These are phyloP conservation scores for Oryzias curvinotus DNA, from an alignment of 2,113 vertebrate species.

Conservation along the genomic window DNA sequence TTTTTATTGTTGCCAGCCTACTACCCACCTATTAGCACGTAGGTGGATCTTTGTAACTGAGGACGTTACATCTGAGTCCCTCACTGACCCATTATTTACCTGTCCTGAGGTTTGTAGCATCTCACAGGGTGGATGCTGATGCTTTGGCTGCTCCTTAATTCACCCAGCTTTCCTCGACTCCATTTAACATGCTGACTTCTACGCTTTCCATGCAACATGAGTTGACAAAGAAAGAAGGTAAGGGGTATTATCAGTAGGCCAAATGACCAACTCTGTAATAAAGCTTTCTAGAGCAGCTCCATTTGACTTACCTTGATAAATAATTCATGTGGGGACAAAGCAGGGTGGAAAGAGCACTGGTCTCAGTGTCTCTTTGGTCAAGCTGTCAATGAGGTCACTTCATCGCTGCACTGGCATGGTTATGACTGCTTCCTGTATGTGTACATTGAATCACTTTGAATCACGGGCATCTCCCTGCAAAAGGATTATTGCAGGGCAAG, in stretches of 20 bases:
- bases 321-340: conserved; percentile 77
- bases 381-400: conserved; percentile 29
- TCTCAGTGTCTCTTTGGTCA: conserved; percentile 55
- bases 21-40: too few relatives aligned
- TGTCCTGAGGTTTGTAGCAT: conserved; percentile 38
- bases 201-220: conserved; percentile 75
- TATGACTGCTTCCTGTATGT: conserved; percentile 36
- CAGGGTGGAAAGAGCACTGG: conserved; percentile 49
- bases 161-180: conserved; percentile 43
- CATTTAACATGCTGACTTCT: conserved; percentile 72
- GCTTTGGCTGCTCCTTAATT: conserved; percentile 60
- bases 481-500: too few relatives aligned
- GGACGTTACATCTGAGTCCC: too few relatives aligned
- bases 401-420: conserved; percentile 54
- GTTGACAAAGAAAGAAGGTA: conserved; percentile 78
- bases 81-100: neutral
- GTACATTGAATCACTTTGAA: conserved; percentile 34
- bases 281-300: conserved; percentile 62
- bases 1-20: too few relatives aligned
- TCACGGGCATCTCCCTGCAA: conserved; percentile 34
- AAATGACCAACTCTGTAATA: conserved; percentile 69
- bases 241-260: conserved; percentile 65
- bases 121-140: conserved; percentile 55
- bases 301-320: conserved; percentile 68
- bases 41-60: too few relatives aligned